Conservation (phyloP, 1,140 invertebrate species). For the Apis dorsata region DNA sequence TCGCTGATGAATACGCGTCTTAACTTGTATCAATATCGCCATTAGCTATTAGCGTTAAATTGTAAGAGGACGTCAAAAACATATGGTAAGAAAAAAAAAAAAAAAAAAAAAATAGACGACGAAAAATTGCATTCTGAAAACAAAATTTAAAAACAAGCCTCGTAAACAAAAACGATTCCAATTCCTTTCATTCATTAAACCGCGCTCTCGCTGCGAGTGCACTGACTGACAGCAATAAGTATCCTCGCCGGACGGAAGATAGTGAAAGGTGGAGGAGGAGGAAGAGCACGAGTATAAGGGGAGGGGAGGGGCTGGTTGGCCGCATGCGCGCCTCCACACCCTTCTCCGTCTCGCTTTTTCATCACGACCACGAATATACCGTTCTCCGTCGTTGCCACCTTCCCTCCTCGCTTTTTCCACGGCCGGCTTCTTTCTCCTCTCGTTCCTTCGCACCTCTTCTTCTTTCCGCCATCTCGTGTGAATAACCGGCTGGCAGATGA, state of each 20-base stretch:
- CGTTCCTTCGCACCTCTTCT: slow-evolving; percentile 44
- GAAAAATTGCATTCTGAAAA: no score
- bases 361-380: no score
- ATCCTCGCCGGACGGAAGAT: slow-evolving; percentile 52
- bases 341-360: neutral
- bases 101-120: no score
- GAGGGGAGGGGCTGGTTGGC: slow-evolving; percentile 7
- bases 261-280: slow-evolving; percentile 53
- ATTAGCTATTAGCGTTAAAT: no score
- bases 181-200: slow-evolving; percentile 63
- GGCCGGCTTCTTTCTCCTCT: slow-evolving; percentile 30
- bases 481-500: slow-evolving; percentile 65
- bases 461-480: slow-evolving; percentile 52
- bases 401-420: slow-evolving; percentile 6
- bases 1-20: no score
- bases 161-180: slow-evolving; percentile 28
- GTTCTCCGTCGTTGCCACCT: neutral
- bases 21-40: no score
- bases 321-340: slow-evolving; percentile 56
- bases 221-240: slow-evolving; percentile 57
- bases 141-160: no score
- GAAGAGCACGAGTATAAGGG: slow-evolving; percentile 17
- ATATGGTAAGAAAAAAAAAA: no score
- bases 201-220: slow-evolving; percentile 39
- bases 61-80: no score